Percentiles rank a stretch among this genome's conserved stretches.
Evolutionary conservation across 2,888 invertebrate genomes (phyloP).

Genomic region (Geotrupes spiniger): DNA sequence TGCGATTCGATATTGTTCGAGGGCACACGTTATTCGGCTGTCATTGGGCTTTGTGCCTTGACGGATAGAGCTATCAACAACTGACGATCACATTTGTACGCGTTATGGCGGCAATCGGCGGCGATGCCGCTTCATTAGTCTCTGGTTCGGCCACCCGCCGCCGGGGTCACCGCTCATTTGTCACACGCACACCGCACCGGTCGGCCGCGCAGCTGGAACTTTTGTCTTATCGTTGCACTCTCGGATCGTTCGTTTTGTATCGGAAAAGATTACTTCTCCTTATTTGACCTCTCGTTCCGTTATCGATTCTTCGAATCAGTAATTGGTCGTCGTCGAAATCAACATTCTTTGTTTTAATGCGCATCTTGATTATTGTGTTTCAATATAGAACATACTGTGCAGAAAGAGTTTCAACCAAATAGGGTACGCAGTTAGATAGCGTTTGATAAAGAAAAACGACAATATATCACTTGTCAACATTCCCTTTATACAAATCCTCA

Average conservation of each 20-base stretch:
- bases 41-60: slow-evolving; percentile 42
- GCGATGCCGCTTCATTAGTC: slow-evolving; percentile 44
- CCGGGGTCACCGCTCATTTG: slow-evolving; percentile 48
- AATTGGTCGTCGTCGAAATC: too few relatives aligned
- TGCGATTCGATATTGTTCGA: slow-evolving; percentile 41
- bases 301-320: too few relatives aligned
- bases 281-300: slow-evolving; percentile 1
- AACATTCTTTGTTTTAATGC: too few relatives aligned
- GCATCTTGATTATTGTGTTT: too few relatives aligned
- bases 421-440: too few relatives aligned
- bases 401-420: too few relatives aligned
- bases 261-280: slow-evolving; percentile 10
- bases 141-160: slow-evolving; percentile 39
- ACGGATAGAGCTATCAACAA: slow-evolving; percentile 48
- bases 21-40: slow-evolving; percentile 39
- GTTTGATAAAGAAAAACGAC: too few relatives aligned
- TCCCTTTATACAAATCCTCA: too few relatives aligned
- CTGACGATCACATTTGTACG: slow-evolving; percentile 46
- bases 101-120: slow-evolving; percentile 42
- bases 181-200: slow-evolving; percentile 42
- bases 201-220: slow-evolving; percentile 27
- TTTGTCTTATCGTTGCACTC: slow-evolving; percentile 27
- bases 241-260: slow-evolving; percentile 8
- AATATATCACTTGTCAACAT: too few relatives aligned
- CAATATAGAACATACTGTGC: too few relatives aligned